Evolutionary conservation across 2,888 invertebrate species (phyloP), one percentile per base, ranked within the genome.

Genomic region (Linnaemya tessellans): DNA sequence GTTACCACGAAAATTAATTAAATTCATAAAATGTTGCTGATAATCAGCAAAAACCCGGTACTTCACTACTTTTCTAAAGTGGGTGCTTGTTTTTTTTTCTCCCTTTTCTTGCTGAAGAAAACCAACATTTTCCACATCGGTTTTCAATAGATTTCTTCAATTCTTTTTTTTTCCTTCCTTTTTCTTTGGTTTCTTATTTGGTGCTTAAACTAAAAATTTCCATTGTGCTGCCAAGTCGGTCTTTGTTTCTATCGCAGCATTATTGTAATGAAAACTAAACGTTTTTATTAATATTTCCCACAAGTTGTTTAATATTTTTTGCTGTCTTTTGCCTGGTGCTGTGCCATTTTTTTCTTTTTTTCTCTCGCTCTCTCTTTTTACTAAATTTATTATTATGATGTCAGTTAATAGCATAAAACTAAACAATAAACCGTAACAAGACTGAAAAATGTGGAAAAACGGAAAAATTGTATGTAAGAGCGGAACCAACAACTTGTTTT

Each of bases 1-100:
- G 56, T 25, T 70, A 81, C 87, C 86, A 78, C 86, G 68, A 84
- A 86, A 84, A 86, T 87, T 86, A 87, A 87, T 87, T 86, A 87
- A 84, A 84, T 83, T 84, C 83, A 79, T 85, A 84, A 80, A 84
- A 73, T 54, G 86, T 77, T 80, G 64, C 51, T 77, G 73, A 60
- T 73, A 70, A 54, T 77, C 65, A 75, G 51, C 60, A 58, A 62
- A 65, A 54, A 49, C 35, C 35, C 25, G 43, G 4, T n/a, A 18
- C 30, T 49, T n/a, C 8, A n/a, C 35, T 49, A 41, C 10, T 67
- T 58, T 80, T 73, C 71, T 65, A 18, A 13, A 35, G 22, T 58
- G 18, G 18, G 4, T 46, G 8, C 18, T 43, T 10, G 22, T 10
- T 13, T 18, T 35, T 67, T 70, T 68, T 54, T 35, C n/a, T 22